These are phyloP conservation scores for Microplitis manilae DNA, from an alignment of 2,888 invertebrate genomes.

Conservation along the genomic window DNA sequence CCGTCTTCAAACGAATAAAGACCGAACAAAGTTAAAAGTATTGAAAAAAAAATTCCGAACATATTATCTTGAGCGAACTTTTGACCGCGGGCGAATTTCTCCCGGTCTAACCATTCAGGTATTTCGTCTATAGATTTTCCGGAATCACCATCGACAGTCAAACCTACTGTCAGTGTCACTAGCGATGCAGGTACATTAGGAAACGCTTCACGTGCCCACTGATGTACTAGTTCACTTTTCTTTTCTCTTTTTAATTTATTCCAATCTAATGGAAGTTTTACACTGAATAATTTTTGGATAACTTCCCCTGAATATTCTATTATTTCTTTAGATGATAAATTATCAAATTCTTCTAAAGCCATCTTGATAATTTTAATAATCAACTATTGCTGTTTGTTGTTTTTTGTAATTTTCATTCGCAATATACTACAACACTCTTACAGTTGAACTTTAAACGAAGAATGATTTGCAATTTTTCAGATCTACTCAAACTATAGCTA, in stretches of 20 bases:
- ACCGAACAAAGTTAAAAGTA: constrained; percentile 68
- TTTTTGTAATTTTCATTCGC: neutral
- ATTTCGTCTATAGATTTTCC: constrained; percentile 50
- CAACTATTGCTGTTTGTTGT: neutral
- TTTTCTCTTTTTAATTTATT: constrained; percentile 37
- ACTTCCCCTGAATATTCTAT: neutral
- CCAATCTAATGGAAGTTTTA: constrained; percentile 40
- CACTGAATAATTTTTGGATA: neutral
- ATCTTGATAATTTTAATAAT: neutral
- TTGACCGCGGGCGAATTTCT: constrained; percentile 71
- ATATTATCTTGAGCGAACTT: constrained; percentile 70
- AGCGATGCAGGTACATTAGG: constrained; percentile 44
- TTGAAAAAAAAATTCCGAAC: constrained; percentile 63
- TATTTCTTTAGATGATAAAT: neutral
- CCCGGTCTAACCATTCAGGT: constrained; percentile 71
- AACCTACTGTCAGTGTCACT: constrained; percentile 33
- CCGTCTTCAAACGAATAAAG: constrained; percentile 70
- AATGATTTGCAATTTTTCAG: neutral
- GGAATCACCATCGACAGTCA: constrained; percentile 53
- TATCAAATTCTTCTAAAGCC: neutral
- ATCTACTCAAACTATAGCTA: neutral
- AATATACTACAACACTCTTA: neutral
- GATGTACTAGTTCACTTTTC: constrained; percentile 37
- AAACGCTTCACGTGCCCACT: constrained; percentile 5
- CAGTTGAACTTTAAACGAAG: neutral